Evolutionary conservation across 35 echinoderm and acorn worm genomes (phyloP).

Genomic region (Lytechinus pictus): DNA sequence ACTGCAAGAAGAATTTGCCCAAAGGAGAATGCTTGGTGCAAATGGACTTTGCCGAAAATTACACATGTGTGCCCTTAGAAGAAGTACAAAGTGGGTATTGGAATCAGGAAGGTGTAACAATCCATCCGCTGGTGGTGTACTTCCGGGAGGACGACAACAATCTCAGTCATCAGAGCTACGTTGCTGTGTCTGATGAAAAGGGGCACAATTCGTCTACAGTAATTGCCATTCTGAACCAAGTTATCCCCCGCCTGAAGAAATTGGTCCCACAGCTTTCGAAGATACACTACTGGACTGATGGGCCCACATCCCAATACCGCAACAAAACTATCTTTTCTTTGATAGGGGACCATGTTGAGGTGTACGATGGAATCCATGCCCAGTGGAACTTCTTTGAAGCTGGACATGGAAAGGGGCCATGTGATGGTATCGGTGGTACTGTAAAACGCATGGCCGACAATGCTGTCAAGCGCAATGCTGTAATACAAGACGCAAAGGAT

Average conservation of each 20-base stretch:
- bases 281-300: slow-evolving; percentile 76
- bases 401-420: slow-evolving; percentile 64
- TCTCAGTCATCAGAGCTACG: slow-evolving; percentile 33
- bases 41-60: slow-evolving; percentile 79
- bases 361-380: slow-evolving; percentile 33
- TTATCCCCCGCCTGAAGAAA: slow-evolving; percentile 4
- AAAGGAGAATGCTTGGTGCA: slow-evolving; percentile 44
- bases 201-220: slow-evolving; percentile 42
- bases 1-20: slow-evolving; percentile 33
- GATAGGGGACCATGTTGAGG: slow-evolving; percentile 24
- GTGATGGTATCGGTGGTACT: slow-evolving; percentile 63
- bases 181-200: slow-evolving; percentile 44
- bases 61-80: slow-evolving; percentile 60
- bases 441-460: slow-evolving; percentile 50
- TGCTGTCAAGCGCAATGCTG: slow-evolving; percentile 42
- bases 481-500: slow-evolving; percentile 53
- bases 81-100: slow-evolving; percentile 70
- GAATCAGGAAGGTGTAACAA: slow-evolving; percentile 41
- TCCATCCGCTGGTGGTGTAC: slow-evolving; percentile 55
- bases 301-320: slow-evolving; percentile 62
- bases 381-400: slow-evolving; percentile 67
- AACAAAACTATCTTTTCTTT: slow-evolving; percentile 58
- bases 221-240: slow-evolving; percentile 23
- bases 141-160: slow-evolving; percentile 31
- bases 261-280: not conserved